Conservation (phyloP, 1,140 invertebrate genomes). For the Parasteatoda tepidariorum region DNA sequence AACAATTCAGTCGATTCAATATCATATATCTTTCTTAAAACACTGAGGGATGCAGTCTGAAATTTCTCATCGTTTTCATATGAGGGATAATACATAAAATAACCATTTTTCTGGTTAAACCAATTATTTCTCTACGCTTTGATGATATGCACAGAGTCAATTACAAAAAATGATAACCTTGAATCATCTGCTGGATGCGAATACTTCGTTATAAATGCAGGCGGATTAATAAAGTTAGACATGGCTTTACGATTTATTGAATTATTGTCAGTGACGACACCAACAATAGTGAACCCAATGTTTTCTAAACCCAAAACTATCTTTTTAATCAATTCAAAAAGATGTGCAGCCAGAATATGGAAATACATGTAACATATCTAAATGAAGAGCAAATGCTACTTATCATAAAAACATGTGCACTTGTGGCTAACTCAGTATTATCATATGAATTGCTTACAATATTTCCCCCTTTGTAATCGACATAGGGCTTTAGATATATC, state of each 20-base stretch:
- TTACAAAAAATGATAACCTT: slow-evolving; percentile 6
- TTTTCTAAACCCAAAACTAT: slow-evolving; percentile 57
- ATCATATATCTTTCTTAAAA: background rate
- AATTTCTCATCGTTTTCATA: slow-evolving; percentile 17
- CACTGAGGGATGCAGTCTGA: background rate
- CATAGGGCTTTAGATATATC: slow-evolving; percentile 60
- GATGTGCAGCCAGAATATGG: slow-evolving; percentile 25
- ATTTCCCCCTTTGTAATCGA: slow-evolving; percentile 62
- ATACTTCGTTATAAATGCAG: slow-evolving; percentile 8
- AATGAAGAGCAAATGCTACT: slow-evolving; percentile 35
- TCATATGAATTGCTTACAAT: slow-evolving; percentile 59
- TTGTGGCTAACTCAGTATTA: slow-evolving; percentile 31
- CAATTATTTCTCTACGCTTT: slow-evolving; percentile 17
- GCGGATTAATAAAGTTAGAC: slow-evolving; percentile 37
- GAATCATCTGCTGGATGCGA: background rate
- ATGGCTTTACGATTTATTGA: slow-evolving; percentile 62
- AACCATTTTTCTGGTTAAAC: slow-evolving; percentile 13
- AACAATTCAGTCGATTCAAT: background rate
- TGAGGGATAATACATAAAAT: slow-evolving; percentile 10
- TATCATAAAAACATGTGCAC: slow-evolving; percentile 62
- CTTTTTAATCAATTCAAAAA: slow-evolving; percentile 37
- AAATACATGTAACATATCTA: slow-evolving; percentile 57
- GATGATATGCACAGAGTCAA: slow-evolving; percentile 27
- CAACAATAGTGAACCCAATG: slow-evolving; percentile 8
- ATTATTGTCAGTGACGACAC: slow-evolving; percentile 60